A percentile compares a stretch with the other conserved stretches of the same genome.
Conservation (phyloP, 2,888 invertebrate genomes). For the Galeopsomyia nigrocyanea region DNA sequence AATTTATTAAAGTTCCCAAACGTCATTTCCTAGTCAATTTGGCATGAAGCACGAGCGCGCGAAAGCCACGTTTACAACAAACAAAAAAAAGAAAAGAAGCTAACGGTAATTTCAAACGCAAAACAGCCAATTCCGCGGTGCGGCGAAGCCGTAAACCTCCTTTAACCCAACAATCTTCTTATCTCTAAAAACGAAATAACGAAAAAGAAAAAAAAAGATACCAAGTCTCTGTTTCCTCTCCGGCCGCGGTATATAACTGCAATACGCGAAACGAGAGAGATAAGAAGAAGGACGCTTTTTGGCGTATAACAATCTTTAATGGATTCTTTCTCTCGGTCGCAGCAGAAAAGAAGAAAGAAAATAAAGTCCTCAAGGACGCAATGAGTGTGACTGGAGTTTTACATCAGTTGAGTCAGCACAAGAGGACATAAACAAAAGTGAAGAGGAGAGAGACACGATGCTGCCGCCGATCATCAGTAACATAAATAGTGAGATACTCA, state of each 20-base stretch:
- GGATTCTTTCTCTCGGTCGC: constrained; percentile 37
- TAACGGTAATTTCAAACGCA: too few relatives aligned
- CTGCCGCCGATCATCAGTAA: constrained; percentile 66
- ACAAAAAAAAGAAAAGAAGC: too few relatives aligned
- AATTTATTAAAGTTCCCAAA: too few relatives aligned
- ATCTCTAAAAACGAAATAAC: too few relatives aligned
- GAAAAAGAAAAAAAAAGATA: neutral
- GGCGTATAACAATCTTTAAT: constrained; percentile 34
- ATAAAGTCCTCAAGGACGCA: neutral
- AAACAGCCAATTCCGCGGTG: too few relatives aligned
- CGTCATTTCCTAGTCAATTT: too few relatives aligned
- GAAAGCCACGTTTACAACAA: too few relatives aligned
- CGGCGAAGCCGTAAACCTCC: too few relatives aligned
- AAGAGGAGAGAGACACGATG: constrained; percentile 53
- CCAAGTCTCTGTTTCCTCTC: neutral
- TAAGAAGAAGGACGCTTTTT: constrained; percentile 12
- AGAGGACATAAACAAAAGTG: too few relatives aligned
- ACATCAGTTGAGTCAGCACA: too few relatives aligned
- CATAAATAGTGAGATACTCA: constrained; percentile 66
- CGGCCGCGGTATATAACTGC: neutral
- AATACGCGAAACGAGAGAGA: constrained; percentile 17
- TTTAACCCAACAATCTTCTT: too few relatives aligned
- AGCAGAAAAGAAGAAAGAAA: constrained; percentile 6
- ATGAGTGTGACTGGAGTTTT: neutral
- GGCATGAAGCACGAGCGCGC: too few relatives aligned